Evolutionary conservation across 2,888 invertebrate genomes (phyloP), one percentile per base, ranked within the genome.

Genomic region (Beris morrisii): DNA sequence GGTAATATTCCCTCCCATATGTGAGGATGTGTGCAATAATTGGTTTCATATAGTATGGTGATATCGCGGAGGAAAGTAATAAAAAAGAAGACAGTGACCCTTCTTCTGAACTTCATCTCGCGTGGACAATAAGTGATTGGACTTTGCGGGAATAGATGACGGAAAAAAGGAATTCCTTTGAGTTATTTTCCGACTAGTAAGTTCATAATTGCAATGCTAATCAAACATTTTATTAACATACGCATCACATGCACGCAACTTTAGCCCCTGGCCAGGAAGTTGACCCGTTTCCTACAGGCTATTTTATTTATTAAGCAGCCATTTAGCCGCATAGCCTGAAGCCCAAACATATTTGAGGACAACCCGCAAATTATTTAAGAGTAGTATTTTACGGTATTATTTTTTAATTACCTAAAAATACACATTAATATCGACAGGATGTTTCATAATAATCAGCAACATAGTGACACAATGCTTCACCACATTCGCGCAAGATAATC

Each of bases 201-300:
- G 58, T 44, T n/a, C 48, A 65, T 65, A 65, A 65, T 65, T 65
- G 65, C 65, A 65, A 45, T 52, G 54, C 53, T 65, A 65, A 65
- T 65, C 65, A 61, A 61, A 38, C 30, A 50, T 61, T 61, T 50
- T 61, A 50, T 61, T 61, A 61, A 52, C 61, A 61, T 52, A 50
- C 52, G 50, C 38, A 7, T 38, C 38, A 1, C 38, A 38, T 38
- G 38, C 38, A 38, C 9, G 38, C 38, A 38, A 61, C 50, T 38
- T 50, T 61, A 52, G 50, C 61, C 38, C 7, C 57, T 52, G 52
- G 50, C 22, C 38, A 38, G 38, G 9, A 5, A 38, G 38, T 38
- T 38, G 38, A 9, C 7, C 9, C 3, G 38, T 38, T 3, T 38
- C 38, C 38, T 38, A 5, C 9, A 5, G 38, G 32, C 52, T 38